Evolutionary conservation across 2,888 invertebrate species (phyloP).

Genomic region (Allacma fusca): DNA sequence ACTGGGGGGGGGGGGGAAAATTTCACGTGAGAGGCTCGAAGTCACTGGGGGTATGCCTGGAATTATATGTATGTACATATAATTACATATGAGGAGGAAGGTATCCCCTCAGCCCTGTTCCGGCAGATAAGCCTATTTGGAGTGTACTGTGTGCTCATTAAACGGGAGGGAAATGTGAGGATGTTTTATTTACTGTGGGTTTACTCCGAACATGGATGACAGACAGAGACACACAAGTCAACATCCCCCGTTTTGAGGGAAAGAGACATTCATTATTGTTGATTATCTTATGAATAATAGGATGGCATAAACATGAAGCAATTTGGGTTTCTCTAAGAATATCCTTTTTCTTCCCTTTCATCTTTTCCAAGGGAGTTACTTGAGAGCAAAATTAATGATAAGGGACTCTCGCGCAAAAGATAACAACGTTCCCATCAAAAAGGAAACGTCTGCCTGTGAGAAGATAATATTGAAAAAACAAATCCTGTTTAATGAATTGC

Average conservation of each 20-base stretch:
- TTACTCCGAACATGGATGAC: background rate
- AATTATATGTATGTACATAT: too few species aligned
- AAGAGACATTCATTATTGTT: conserved; percentile 25
- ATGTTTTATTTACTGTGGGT: background rate
- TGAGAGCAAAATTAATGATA: too few species aligned
- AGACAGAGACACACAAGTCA: background rate
- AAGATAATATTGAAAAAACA: conserved; percentile 6
- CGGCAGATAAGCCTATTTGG: too few species aligned
- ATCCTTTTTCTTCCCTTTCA: background rate
- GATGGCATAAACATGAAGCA: conserved; percentile 17
- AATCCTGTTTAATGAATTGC: conserved; percentile 7
- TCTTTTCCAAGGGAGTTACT: background rate
- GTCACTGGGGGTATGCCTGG: too few species aligned
- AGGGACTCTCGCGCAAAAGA: too few species aligned
- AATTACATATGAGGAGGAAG: too few species aligned
- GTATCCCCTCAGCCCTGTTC: too few species aligned
- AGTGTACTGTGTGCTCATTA: conserved; percentile 15
- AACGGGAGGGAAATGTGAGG: background rate
- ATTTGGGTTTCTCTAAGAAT: background rate
- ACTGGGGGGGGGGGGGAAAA: too few species aligned
- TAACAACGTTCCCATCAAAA: too few species aligned
- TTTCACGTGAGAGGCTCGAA: too few species aligned
- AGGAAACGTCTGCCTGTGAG: background rate
- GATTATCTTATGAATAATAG: conserved; percentile 23
- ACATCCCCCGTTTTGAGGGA: background rate